A percentile compares a stretch with the other conserved stretches of the same genome.
These are phyloP conservation scores for Antechinus flavipes DNA, from an alignment of 2,113 vertebrate species.

Conservation along the genomic window DNA sequence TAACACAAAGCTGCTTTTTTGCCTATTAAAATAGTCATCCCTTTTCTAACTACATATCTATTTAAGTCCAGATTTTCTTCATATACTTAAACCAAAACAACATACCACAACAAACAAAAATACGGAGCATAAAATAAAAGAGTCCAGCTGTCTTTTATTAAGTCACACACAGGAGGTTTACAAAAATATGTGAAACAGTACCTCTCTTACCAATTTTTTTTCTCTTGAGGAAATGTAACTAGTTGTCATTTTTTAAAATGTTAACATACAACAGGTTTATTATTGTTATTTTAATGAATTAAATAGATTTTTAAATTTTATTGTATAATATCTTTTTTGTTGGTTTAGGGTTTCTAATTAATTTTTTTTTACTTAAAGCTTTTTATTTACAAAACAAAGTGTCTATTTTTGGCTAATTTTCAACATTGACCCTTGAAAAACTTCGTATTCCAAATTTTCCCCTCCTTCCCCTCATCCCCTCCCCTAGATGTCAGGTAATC, in stretches of 20 bases:
- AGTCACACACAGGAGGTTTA: background rate
- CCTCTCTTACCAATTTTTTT: background rate
- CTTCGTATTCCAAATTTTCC: too few relatives aligned
- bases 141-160: background rate
- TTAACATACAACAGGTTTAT: background rate
- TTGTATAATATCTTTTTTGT: background rate
- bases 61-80: background rate
- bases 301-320: background rate
- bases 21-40: background rate
- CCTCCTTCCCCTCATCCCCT: too few relatives aligned
- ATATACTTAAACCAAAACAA: background rate
- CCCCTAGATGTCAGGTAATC: too few relatives aligned
- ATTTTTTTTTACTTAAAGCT: too few relatives aligned
- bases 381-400: too few relatives aligned
- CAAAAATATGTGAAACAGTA: background rate
- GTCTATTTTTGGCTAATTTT: too few relatives aligned
- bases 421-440: too few relatives aligned
- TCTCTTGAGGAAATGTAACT: background rate
- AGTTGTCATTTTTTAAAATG: background rate
- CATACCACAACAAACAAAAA: background rate
- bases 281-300: background rate
- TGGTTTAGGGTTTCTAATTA: too few relatives aligned
- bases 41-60: background rate
- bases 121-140: background rate
- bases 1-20: background rate